phyloP scores from a whole-genome alignment of 2,113 vertebrate species.

The Setophaga kirtlandii region DNA sequence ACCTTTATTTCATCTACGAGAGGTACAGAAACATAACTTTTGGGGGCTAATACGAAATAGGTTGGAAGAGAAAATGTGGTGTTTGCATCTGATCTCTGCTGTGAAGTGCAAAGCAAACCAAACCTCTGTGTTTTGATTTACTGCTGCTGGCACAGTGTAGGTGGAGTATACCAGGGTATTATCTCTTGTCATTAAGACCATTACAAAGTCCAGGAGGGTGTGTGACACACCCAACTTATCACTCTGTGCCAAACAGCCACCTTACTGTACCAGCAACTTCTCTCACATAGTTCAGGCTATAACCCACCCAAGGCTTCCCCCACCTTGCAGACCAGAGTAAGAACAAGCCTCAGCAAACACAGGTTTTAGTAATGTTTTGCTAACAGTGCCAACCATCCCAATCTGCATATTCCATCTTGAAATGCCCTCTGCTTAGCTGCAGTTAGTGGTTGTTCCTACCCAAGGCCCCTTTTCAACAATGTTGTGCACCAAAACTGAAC shows the following conservation, averaged over 20 bases:
- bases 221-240: background rate
- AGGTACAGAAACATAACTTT: background rate
- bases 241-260: background rate
- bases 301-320: background rate
- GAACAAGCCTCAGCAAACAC: background rate
- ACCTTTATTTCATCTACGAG: background rate
- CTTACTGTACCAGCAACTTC: background rate
- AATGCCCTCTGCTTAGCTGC: background rate
- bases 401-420: background rate
- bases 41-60: background rate
- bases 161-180: background rate
- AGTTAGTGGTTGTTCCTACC: background rate
- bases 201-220: background rate
- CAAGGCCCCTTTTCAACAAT: background rate
- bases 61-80: background rate
- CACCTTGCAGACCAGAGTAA: background rate
- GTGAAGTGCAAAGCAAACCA: background rate
- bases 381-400: background rate
- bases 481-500: background rate
- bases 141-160: background rate
- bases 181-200: background rate
- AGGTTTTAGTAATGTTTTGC: background rate
- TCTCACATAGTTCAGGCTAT: rapidly evolving
- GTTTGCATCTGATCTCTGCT: background rate
- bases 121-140: background rate